Base-by-base conservation (phyloP, 2,113 vertebrate species). In the Chitala chitala region DNA sequence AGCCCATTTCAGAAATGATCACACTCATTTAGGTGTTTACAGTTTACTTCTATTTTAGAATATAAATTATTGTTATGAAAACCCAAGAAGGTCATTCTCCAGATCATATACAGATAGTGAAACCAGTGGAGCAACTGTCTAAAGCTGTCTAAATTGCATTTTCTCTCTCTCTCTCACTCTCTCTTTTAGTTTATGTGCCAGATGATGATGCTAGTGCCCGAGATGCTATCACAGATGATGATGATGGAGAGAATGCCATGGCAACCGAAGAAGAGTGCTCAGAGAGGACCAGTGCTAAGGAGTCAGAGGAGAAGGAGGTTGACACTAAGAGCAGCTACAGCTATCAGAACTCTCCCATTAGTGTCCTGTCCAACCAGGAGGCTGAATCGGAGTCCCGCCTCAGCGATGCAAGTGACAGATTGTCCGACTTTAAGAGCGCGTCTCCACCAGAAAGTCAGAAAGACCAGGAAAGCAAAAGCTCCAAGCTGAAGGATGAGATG, bases 271-370 rank as follows among this genome's bases (percentile, higher is more conserved):
- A 94, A 78, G 95, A 93, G 0, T 88, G 88, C 55, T 94, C 92
- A 44, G 94, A 95, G 85, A 95, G 94, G 69, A 92, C 96, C 83
- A 89, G 92, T 78, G 92, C 94, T 0, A 95, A 98, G n/a, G 89
- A 94, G 79, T 93, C 93, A 10, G 93, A 97, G 20, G 96, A 98
- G 31, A 82, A 89, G n/a, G 93, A 93, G 78, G 84, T 89, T 0
- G 96, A 95, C 85, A 94, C 87, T 78, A 98, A 95, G 84, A 94
- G 93, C 84, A 94, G 87, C 76, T 95, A 94, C 15, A 98, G 96
- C 84, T 94, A 94, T 87, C 95, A 98, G 91, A 95, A 96, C 86
- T 98, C 97, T 29, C 97, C 97, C 20, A 86, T 92, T 69, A 99
- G 96, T 68, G 94, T 96, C 55, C 31, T 95, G 65, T 99, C 96